Evolutionary conservation across 2,113 vertebrate genomes (phyloP).

Genomic region (Catharus bicknelli): DNA sequence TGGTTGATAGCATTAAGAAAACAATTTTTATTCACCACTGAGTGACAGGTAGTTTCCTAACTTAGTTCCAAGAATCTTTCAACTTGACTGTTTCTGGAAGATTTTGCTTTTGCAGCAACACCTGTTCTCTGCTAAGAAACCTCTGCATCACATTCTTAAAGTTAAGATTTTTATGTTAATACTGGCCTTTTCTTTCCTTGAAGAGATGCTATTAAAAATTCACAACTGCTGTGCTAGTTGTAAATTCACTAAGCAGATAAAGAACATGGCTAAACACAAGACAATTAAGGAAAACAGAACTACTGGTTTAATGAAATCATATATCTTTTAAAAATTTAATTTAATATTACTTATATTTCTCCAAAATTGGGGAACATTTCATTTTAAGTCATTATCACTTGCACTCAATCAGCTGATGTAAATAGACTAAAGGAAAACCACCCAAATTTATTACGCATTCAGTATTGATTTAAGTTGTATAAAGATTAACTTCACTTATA

Average conservation of each 20-base stretch:
- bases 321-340: not conserved
- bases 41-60: not conserved
- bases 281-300: conserved; percentile 65
- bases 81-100: conserved; percentile 31
- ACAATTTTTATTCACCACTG: not conserved
- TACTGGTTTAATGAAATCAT: conserved; percentile 1
- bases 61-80: conserved; percentile 27
- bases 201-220: conserved; percentile 76
- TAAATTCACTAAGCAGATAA: conserved; percentile 72
- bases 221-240: conserved; percentile 71
- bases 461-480: not conserved
- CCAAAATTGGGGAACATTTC: not conserved
- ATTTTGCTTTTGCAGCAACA: conserved; percentile 64
- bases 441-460: not conserved
- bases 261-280: conserved; percentile 62
- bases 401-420: not conserved
- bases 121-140: conserved; percentile 71
- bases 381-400: not conserved
- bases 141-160: conserved; percentile 71
- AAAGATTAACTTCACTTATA: not conserved
- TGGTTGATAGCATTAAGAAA: not conserved
- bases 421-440: not conserved
- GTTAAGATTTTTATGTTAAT: conserved; percentile 78
- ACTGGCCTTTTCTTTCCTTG: conserved; percentile 76
- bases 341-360: conserved; percentile 22